phyloP scores from a whole-genome alignment of 2,888 invertebrate species.

The Hirtodrosophila alboralis region DNA sequence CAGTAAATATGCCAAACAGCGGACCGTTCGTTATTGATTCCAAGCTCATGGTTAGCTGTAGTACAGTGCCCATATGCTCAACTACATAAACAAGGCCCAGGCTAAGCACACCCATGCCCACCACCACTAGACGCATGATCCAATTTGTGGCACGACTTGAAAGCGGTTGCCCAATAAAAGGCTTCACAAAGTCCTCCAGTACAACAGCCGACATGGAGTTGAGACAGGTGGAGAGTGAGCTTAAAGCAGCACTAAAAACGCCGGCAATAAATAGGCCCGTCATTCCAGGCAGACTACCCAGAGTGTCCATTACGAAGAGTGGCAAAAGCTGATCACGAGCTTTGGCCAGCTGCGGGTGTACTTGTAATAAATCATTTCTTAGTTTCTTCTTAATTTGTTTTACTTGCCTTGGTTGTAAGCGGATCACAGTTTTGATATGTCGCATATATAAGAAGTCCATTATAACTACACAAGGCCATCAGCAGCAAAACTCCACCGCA shows the following conservation, averaged over 20 bases:
- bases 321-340: constrained; percentile 92
- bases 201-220: constrained; percentile 92
- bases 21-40: constrained; percentile 90
- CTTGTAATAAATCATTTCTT: not conserved
- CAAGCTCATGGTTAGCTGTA: constrained; percentile 88
- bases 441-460: constrained; percentile 87
- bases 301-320: constrained; percentile 92
- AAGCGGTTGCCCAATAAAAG: constrained; percentile 86
- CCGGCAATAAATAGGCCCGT: constrained; percentile 95
- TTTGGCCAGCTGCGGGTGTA: constrained; percentile 86
- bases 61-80: constrained; percentile 90
- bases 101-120: constrained; percentile 88
- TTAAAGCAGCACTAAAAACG: constrained; percentile 94
- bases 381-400: no score
- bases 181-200: constrained; percentile 89
- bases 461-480: constrained; percentile 86
- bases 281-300: constrained; percentile 90
- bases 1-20: constrained; percentile 87
- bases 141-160: constrained; percentile 86
- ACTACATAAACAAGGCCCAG: constrained; percentile 89
- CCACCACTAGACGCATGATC: constrained; percentile 89
- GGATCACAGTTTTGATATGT: constrained; percentile 88
- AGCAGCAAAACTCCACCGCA: constrained; percentile 85
- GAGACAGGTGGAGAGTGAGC: constrained; percentile 90
- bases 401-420: constrained; percentile 86